phyloP scores from a whole-genome alignment of 2,797 vertebrate genomes.

The Centropyge bicolor region DNA sequence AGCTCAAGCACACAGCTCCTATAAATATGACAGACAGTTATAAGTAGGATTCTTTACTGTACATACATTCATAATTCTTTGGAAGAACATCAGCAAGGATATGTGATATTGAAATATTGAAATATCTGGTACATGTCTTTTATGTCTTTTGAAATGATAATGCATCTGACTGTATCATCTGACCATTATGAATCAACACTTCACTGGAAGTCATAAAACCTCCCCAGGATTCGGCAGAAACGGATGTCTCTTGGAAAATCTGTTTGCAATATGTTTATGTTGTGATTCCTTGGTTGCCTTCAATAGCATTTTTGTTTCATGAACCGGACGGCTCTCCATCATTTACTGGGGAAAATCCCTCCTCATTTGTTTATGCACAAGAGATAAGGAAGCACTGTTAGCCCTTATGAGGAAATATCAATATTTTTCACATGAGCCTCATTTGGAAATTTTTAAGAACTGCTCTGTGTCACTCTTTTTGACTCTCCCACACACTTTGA shows the following conservation, averaged over 20 bases:
- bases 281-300: constrained; percentile 29
- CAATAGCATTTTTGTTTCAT: constrained; percentile 29
- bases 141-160: neutral
- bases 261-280: constrained; percentile 44
- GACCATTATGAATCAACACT: constrained; percentile 23
- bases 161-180: constrained; percentile 8
- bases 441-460: constrained; percentile 54
- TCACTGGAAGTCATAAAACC: constrained; percentile 31
- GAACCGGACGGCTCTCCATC: constrained; percentile 42
- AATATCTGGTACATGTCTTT: neutral
- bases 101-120: neutral
- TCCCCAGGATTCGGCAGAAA: constrained; percentile 13
- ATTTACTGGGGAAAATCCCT: constrained; percentile 43
- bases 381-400: constrained; percentile 45
- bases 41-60: neutral
- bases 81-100: neutral
- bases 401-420: constrained; percentile 47
- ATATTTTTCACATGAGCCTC: constrained; percentile 55
- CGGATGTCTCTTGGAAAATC: constrained; percentile 37
- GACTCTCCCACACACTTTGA: constrained; percentile 58
- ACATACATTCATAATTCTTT: constrained; percentile 15
- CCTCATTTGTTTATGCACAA: constrained; percentile 39
- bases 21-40: constrained; percentile 14
- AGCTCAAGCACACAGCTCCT: constrained; percentile 3
- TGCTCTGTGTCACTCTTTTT: constrained; percentile 49